These are phyloP conservation scores for Pollenia griseotomentosa DNA, from an alignment of 2,888 invertebrate species.

Conservation along the genomic window DNA sequence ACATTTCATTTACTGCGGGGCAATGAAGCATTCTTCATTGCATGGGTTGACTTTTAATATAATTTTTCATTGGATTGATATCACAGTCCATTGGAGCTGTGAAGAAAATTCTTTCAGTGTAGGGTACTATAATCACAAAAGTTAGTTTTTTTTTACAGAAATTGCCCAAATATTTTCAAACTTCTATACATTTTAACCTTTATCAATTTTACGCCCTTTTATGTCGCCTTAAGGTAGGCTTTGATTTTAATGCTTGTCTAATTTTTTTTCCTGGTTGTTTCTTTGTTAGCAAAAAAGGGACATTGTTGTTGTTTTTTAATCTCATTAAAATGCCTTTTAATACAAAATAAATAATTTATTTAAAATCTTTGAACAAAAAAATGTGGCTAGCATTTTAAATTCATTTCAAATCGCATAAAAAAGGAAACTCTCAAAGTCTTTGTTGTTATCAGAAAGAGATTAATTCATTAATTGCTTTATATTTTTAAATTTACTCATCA, in stretches of 20 bases:
- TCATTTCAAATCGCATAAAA: neutral
- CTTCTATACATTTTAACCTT: neutral
- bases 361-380: neutral
- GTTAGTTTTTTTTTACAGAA: too few species aligned
- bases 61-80: too few species aligned
- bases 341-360: neutral
- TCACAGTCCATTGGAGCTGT: too few species aligned
- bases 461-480: constrained; percentile 56
- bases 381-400: constrained; percentile 7
- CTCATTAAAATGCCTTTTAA: constrained; percentile 26
- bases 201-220: neutral
- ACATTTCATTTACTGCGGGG: too few species aligned
- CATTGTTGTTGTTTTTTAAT: constrained; percentile 1
- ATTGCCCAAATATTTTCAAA: too few species aligned
- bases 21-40: too few species aligned
- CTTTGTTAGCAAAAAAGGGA: neutral
- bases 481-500: constrained; percentile 11
- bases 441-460: constrained; percentile 34
- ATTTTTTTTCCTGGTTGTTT: neutral
- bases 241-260: constrained; percentile 34
- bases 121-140: too few species aligned
- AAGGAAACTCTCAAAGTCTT: neutral
- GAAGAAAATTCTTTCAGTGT: too few species aligned
- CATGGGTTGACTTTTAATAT: too few species aligned
- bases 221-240: constrained; percentile 29